Conservation (phyloP, 2,113 vertebrate species). For the Rhipidura dahli region DNA sequence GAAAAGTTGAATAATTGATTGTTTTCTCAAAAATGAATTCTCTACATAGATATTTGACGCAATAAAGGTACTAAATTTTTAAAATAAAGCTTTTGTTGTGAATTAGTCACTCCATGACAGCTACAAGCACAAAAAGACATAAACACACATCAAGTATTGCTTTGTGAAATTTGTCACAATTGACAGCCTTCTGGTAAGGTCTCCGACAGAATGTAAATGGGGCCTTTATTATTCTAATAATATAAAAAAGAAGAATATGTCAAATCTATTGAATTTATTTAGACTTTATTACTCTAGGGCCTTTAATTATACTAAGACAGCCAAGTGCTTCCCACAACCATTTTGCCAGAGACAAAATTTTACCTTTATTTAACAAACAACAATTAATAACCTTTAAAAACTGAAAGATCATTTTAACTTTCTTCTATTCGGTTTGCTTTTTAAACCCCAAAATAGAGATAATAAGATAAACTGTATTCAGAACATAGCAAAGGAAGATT, state of each 20-base stretch:
- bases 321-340: background rate
- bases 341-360: background rate
- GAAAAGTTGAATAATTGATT: background rate
- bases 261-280: conserved; percentile 13
- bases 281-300: background rate
- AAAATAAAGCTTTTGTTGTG: background rate
- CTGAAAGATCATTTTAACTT: background rate
- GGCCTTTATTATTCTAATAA: background rate
- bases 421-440: background rate
- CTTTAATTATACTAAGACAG: background rate
- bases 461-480: background rate
- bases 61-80: background rate
- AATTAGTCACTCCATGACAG: background rate
- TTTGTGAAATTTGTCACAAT: conserved; percentile 35
- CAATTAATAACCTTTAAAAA: background rate
- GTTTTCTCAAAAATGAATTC: background rate
- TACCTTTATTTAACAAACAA: background rate
- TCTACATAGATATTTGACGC: background rate
- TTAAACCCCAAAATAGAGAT: background rate
- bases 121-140: background rate
- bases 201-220: conserved; percentile 8
- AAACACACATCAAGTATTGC: background rate
- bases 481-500: background rate
- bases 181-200: conserved; percentile 32
- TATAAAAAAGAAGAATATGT: background rate